phyloP scores from a whole-genome alignment of 2,113 vertebrate species.

The Prinia subflava region DNA sequence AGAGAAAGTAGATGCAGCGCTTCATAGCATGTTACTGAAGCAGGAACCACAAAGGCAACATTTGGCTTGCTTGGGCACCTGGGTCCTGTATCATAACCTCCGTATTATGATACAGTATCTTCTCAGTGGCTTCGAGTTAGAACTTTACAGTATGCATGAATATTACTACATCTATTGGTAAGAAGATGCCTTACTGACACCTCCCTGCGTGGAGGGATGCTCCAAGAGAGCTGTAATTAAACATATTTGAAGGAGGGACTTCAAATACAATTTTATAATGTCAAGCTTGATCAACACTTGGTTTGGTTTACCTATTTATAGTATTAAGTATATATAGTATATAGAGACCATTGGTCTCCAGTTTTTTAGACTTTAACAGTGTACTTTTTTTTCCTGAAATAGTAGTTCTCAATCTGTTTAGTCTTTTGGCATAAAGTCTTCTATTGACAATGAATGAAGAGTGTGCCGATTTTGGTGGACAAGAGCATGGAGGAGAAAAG shows the following conservation, averaged over 20 bases:
- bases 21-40: constrained; percentile 95
- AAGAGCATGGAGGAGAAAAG: neutral
- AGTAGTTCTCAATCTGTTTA: neutral
- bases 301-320: neutral
- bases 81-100: constrained; percentile 98
- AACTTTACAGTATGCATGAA: constrained; percentile 99
- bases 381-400: neutral
- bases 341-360: neutral
- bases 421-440: neutral
- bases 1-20: constrained; percentile 95
- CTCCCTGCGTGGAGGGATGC: neutral
- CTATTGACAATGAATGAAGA: neutral
- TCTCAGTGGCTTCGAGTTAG: constrained; percentile 96
- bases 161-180: constrained; percentile 99
- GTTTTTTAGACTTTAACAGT: neutral
- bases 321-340: no score
- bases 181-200: constrained; percentile 2
- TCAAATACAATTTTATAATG: neutral
- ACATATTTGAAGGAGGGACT: neutral
- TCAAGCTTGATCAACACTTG: neutral
- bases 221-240: neutral
- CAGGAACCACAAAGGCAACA: constrained; percentile 97
- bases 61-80: constrained; percentile 94
- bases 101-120: constrained; percentile 99
- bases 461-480: neutral